Conservation (phyloP, 2,888 invertebrate genomes). For the Zeuzera pyrina region DNA sequence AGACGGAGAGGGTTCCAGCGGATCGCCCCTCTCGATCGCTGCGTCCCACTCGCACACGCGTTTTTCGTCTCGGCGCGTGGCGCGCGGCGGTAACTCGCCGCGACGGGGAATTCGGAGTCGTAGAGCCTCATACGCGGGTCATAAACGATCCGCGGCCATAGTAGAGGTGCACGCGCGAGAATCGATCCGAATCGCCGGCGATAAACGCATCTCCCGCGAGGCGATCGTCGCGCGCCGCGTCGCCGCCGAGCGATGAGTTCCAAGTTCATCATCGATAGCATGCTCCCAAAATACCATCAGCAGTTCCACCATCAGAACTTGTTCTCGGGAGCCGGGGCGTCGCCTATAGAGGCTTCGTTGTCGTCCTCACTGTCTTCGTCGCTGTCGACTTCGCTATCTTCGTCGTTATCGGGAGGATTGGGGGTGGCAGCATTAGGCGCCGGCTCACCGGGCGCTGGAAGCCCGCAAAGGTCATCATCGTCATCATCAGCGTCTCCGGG, state of each 20-base stretch:
- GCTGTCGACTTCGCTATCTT: slow-evolving; percentile 68
- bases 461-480: slow-evolving; percentile 76
- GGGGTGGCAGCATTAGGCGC: slow-evolving; percentile 76
- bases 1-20: slow-evolving; percentile 66
- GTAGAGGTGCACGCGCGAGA: slow-evolving; percentile 74
- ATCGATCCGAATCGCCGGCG: slow-evolving; percentile 73
- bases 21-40: slow-evolving; percentile 37
- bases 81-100: slow-evolving; percentile 71
- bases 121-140: slow-evolving; percentile 89
- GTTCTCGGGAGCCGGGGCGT: slow-evolving; percentile 78
- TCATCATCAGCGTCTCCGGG: slow-evolving; percentile 81
- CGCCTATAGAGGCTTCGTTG: slow-evolving; percentile 79
- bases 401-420: slow-evolving; percentile 76
- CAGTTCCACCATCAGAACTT: slow-evolving; percentile 78
- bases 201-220: slow-evolving; percentile 71
- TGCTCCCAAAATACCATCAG: slow-evolving; percentile 94
- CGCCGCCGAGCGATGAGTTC: slow-evolving; percentile 89
- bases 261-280: slow-evolving; percentile 98
- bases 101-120: slow-evolving; percentile 86
- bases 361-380: slow-evolving; percentile 74
- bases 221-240: slow-evolving; percentile 72
- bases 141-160: slow-evolving; percentile 86
- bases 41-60: slow-evolving; percentile 58
- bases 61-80: slow-evolving; percentile 66
- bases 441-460: slow-evolving; percentile 71